phyloP scores from a whole-genome alignment of 2,113 vertebrate species.

The Saimiri boliviensis region DNA sequence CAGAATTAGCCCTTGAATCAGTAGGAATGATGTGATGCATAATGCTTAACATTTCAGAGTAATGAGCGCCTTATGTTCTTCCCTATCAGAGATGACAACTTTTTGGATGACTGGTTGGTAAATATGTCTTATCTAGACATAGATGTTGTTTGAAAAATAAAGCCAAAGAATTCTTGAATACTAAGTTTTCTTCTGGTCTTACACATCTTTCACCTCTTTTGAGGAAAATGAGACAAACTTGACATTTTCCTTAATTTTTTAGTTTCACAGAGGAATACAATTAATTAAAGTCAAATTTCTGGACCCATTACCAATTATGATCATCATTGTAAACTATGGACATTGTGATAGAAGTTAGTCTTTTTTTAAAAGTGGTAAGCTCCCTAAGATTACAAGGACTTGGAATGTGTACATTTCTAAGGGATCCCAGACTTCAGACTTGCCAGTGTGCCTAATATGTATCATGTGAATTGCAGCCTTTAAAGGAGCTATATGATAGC shows the following conservation, averaged over 20 bases:
- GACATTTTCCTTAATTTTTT: slow-evolving; percentile 19
- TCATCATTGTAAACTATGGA: background rate
- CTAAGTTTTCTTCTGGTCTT: slow-evolving; percentile 41
- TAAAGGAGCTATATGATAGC: background rate
- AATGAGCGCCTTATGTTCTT: slow-evolving; percentile 63
- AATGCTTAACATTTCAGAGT: slow-evolving; percentile 66
- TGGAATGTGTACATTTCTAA: background rate
- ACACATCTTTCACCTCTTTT: background rate
- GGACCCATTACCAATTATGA: background rate
- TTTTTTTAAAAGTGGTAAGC: slow-evolving; percentile 9
- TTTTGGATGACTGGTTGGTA: slow-evolving; percentile 60
- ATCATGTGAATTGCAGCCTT: background rate
- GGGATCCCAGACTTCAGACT: background rate
- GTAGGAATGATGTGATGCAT: slow-evolving; percentile 24
- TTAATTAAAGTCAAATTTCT: slow-evolving; percentile 41
- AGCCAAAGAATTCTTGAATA: slow-evolving; percentile 45
- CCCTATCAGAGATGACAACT: slow-evolving; percentile 60
- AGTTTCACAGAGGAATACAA: slow-evolving; percentile 40
- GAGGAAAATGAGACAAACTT: background rate
- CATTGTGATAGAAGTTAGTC: background rate
- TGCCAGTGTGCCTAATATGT: background rate
- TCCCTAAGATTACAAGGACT: background rate
- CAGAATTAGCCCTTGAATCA: slow-evolving; percentile 48
- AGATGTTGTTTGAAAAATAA: slow-evolving; percentile 60
- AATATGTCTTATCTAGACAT: slow-evolving; percentile 68